Evolutionary conservation across 2,797 vertebrate genomes (phyloP).

Genomic region (Pogonophryne albipinna): DNA sequence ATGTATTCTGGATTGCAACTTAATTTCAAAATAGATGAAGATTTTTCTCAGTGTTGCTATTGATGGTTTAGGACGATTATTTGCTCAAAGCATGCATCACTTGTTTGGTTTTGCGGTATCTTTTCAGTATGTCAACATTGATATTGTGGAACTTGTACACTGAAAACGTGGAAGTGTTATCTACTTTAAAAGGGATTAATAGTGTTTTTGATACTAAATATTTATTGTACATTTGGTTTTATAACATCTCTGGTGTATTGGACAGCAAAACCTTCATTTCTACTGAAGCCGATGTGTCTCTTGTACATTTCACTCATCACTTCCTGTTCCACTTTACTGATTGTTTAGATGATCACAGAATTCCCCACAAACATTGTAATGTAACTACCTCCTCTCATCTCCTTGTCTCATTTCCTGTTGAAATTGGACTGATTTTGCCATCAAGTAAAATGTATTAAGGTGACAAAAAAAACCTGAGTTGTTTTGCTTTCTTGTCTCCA

Average conservation of each 20-base stretch:
- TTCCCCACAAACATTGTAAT: slow-evolving; percentile 50
- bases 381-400: slow-evolving; percentile 67
- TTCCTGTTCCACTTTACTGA: slow-evolving; percentile 16
- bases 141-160: slow-evolving; percentile 1
- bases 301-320: slow-evolving; percentile 25
- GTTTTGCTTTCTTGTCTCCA: background rate
- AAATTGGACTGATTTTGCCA: slow-evolving; percentile 58
- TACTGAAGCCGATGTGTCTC: background rate
- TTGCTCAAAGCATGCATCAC: slow-evolving; percentile 37
- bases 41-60: slow-evolving; percentile 13
- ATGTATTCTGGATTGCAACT: background rate
- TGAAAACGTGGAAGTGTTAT: background rate
- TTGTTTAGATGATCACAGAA: slow-evolving; percentile 18
- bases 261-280: background rate
- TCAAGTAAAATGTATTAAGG: slow-evolving; percentile 52
- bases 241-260: background rate
- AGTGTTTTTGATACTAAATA: slow-evolving; percentile 55
- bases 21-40: background rate
- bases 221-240: slow-evolving; percentile 56
- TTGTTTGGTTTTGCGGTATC: slow-evolving; percentile 25
- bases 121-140: slow-evolving; percentile 6
- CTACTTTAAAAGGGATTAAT: slow-evolving; percentile 28
- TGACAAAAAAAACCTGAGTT: slow-evolving; percentile 4
- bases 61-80: slow-evolving; percentile 23
- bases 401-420: slow-evolving; percentile 53